Evolutionary conservation across 2,888 invertebrate genomes (phyloP).

Genomic region (Oasisia sp.): DNA sequence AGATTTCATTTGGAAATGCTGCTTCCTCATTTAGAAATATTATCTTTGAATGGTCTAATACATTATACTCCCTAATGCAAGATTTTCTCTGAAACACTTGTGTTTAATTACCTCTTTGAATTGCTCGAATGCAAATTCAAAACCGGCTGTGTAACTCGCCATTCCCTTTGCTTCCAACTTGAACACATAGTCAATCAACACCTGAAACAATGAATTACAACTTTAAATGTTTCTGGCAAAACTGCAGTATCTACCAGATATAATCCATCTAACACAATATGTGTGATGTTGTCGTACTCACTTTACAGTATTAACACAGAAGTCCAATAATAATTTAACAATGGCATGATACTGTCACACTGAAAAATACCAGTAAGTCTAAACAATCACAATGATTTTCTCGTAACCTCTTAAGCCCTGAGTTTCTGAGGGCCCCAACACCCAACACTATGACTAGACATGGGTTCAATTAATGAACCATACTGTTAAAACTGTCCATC

Average conservation of each 20-base stretch:
- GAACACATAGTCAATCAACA: slow-evolving; percentile 64
- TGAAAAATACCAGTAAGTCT: no score
- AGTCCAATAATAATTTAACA: no score
- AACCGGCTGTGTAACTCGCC: slow-evolving; percentile 65
- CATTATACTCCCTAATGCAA: neutral
- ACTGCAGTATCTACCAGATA: neutral
- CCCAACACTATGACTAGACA: no score
- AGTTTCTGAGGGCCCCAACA: no score
- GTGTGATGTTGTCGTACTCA: no score
- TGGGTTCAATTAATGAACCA: no score
- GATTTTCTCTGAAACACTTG: neutral
- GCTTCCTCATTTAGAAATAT: neutral
- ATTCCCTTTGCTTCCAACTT: slow-evolving; percentile 62
- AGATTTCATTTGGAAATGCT: neutral
- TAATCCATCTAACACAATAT: neutral
- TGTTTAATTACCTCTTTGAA: slow-evolving; percentile 63
- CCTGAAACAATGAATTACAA: slow-evolving; percentile 44
- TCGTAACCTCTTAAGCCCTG: no score
- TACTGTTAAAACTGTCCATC: no score
- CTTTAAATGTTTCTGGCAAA: neutral
- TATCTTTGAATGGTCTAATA: neutral
- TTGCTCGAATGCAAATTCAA: slow-evolving; percentile 67
- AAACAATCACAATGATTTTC: no score
- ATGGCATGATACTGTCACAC: no score
- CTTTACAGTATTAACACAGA: no score